Percentiles rank a stretch among this genome's conserved stretches.
Evolutionary conservation across 1,140 invertebrate species (phyloP).

Genomic region (Euglossa dilemma): DNA sequence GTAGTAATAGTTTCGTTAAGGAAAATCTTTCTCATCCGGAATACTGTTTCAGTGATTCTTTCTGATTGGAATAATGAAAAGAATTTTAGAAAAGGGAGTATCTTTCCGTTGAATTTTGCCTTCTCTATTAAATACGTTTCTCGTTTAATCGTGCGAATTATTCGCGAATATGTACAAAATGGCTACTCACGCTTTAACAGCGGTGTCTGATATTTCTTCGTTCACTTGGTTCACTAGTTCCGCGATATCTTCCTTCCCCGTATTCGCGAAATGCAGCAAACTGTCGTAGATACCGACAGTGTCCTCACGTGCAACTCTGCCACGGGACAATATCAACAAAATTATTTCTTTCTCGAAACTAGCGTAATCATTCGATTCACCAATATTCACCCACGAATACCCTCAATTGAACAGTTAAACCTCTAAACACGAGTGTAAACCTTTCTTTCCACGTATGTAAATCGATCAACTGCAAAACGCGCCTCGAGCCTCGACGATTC

Average conservation of each 20-base stretch:
- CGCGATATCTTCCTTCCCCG: background rate
- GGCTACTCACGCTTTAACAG: background rate
- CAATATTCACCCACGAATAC: background rate
- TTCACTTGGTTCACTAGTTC: background rate
- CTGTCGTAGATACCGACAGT: background rate
- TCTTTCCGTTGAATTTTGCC: no score
- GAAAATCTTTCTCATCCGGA: background rate
- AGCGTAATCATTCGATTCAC: no score
- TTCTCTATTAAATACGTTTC: no score
- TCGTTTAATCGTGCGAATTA: no score
- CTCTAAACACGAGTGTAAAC: background rate
- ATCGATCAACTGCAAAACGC: no score
- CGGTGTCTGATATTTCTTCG: background rate
- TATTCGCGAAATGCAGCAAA: background rate
- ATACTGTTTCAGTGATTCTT: background rate
- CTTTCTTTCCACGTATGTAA: no score
- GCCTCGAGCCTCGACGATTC: no score
- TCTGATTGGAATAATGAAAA: background rate
- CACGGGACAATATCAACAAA: background rate
- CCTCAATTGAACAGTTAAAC: background rate
- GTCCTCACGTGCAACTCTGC: background rate
- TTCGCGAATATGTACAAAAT: background rate
- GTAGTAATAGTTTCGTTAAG: background rate
- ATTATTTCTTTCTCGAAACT: background rate
- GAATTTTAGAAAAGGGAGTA: no score